These are phyloP conservation scores for Caenorhabditis sp. DNA, from an alignment of 2,888 invertebrate species.

Conservation along the genomic window DNA sequence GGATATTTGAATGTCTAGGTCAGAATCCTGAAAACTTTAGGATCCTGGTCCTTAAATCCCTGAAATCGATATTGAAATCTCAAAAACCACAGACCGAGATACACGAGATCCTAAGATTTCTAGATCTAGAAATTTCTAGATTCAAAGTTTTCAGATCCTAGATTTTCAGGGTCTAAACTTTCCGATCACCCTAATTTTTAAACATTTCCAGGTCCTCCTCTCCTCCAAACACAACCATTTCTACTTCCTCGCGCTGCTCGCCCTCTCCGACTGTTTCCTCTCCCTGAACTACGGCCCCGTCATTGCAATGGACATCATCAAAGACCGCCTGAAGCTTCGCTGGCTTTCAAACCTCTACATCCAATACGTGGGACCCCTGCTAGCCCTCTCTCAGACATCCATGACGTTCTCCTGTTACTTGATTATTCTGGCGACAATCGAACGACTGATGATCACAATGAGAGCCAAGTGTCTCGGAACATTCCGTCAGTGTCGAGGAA, in stretches of 20 bases:
- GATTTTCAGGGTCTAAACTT: too few relatives aligned
- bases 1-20: too few relatives aligned
- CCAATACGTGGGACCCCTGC: constrained; percentile 78
- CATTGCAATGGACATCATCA: constrained; percentile 82
- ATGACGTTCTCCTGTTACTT: constrained; percentile 81
- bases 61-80: too few relatives aligned
- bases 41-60: too few relatives aligned
- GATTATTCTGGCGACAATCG: constrained; percentile 81
- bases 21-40: too few relatives aligned
- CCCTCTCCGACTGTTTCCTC: constrained; percentile 80
- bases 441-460: constrained; percentile 75
- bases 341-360: constrained; percentile 79
- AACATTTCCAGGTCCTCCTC: constrained; percentile 74
- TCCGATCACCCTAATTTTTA: too few relatives aligned
- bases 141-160: too few relatives aligned
- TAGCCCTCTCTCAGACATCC: constrained; percentile 78
- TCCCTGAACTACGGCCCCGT: constrained; percentile 82
- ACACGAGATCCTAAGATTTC: too few relatives aligned
- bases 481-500: constrained; percentile 71
- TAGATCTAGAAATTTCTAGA: too few relatives aligned
- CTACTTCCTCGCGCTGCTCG: constrained; percentile 82
- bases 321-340: constrained; percentile 76
- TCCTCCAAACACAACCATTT: constrained; percentile 78
- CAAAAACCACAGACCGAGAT: too few relatives aligned
- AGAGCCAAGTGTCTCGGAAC: constrained; percentile 66